Conservation (phyloP, 2,113 vertebrate species). For the Fregetta grallaria region DNA sequence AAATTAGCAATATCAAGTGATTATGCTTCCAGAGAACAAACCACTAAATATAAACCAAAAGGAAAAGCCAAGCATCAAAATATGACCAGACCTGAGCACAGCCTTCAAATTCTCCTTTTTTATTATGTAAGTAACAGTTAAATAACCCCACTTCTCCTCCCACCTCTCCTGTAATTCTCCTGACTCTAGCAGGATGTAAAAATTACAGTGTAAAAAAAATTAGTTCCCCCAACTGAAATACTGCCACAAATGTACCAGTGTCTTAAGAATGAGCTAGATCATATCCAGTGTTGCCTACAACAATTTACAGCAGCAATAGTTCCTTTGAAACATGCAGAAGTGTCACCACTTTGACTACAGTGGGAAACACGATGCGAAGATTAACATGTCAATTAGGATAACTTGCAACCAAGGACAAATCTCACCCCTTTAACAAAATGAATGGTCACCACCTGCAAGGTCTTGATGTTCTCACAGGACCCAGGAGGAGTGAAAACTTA, state of each 20-base stretch:
- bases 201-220: neutral
- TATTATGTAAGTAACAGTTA: neutral
- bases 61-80: neutral
- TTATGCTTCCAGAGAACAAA: neutral
- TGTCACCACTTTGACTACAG: neutral
- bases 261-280: neutral
- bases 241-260: neutral
- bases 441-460: neutral
- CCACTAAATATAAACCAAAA: neutral
- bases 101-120: neutral
- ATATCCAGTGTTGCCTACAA: neutral
- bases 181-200: neutral
- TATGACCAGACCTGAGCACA: neutral
- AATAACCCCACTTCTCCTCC: neutral
- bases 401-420: no score
- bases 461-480: neutral
- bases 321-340: neutral
- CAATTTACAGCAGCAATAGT: neutral
- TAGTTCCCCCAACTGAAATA: neutral
- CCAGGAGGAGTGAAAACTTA: neutral
- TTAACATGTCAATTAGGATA: fast-evolving
- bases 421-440: neutral
- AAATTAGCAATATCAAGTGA: neutral
- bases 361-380: neutral
- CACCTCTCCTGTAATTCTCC: neutral